A percentile compares a stretch with the other conserved stretches of the same genome.
Evolutionary conservation across 2,888 invertebrate species (phyloP).

Genomic region (Hemistola chrysoprasaria): DNA sequence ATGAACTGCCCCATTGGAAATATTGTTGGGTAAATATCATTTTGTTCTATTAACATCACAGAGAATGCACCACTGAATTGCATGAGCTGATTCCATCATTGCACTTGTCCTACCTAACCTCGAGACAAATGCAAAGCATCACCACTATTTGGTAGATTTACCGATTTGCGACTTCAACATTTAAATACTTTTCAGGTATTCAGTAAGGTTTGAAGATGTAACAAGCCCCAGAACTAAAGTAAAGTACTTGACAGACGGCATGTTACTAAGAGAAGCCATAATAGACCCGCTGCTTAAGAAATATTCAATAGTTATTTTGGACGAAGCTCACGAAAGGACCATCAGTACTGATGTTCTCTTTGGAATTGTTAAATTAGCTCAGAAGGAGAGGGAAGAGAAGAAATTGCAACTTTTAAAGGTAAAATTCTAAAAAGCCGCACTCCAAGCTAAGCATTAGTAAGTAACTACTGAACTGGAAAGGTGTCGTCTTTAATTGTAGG

Average conservation of each 20-base stretch:
- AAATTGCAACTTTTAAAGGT: conserved; percentile 86
- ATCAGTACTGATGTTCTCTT: conserved; percentile 96
- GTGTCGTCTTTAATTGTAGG: too few species aligned
- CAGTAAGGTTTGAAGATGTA: conserved; percentile 95
- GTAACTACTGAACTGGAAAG: too few species aligned
- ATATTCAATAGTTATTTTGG: conserved; percentile 93
- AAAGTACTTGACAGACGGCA: conserved; percentile 97
- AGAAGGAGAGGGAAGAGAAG: conserved; percentile 85
- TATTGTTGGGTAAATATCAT: conserved; percentile 80
- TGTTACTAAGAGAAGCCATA: conserved; percentile 95
- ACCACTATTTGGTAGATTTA: too few species aligned
- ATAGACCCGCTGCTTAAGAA: conserved; percentile 87
- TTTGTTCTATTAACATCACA: conserved; percentile 2
- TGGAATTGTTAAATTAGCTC: conserved; percentile 95
- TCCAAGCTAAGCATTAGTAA: too few species aligned
- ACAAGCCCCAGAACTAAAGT: conserved; percentile 91
- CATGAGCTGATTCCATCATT: too few species aligned
- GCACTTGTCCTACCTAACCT: too few species aligned
- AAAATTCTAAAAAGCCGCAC: conserved; percentile 15
- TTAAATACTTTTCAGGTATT: conserved; percentile 78
- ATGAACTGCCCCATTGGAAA: conserved; percentile 87
- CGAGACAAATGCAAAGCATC: too few species aligned
- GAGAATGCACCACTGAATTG: too few species aligned
- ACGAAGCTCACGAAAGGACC: conserved; percentile 98
- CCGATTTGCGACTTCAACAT: too few species aligned